Percentiles rank a stretch among this genome's conserved stretches.
Evolutionary conservation across 2,888 invertebrate species (phyloP).

Genomic region (Lissocephala sabroskyi): DNA sequence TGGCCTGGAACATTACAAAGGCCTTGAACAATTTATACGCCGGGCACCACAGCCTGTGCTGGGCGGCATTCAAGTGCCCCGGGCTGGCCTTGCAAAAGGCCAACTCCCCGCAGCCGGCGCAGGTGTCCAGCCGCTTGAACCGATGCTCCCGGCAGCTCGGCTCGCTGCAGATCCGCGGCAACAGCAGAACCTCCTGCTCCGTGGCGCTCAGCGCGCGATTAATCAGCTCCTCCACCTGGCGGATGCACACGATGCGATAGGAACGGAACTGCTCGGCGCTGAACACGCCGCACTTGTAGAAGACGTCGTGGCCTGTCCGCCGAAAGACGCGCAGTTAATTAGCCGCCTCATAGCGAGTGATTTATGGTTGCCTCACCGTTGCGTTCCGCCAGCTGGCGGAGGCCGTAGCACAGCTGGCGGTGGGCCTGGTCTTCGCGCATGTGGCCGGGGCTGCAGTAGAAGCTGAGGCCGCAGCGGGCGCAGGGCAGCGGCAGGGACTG

Average conservation of each 20-base stretch:
- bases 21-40: conserved; percentile 77
- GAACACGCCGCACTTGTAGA: conserved; percentile 72
- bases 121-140: conserved; percentile 74
- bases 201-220: conserved; percentile 77
- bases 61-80: conserved; percentile 74
- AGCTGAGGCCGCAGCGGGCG: conserved; percentile 76
- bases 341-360: background rate
- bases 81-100: conserved; percentile 75
- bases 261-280: conserved; percentile 77
- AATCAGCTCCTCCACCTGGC: conserved; percentile 76
- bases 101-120: conserved; percentile 77
- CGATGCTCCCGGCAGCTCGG: conserved; percentile 76
- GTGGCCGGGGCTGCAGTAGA: conserved; percentile 78
- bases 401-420: conserved; percentile 76
- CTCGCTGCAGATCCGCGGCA: conserved; percentile 77
- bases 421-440: conserved; percentile 77
- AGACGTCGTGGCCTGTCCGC: conserved; percentile 74
- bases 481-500: conserved; percentile 59
- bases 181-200: conserved; percentile 81
- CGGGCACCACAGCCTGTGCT: conserved; percentile 77
- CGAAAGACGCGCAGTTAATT: no score
- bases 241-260: conserved; percentile 77
- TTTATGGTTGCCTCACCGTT: conserved; percentile 71
- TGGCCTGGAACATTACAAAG: conserved; percentile 76
- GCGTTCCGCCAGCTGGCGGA: conserved; percentile 75